Conservation (phyloP, 2,113 vertebrate genomes). For the Protomyctophum bolini region DNA sequence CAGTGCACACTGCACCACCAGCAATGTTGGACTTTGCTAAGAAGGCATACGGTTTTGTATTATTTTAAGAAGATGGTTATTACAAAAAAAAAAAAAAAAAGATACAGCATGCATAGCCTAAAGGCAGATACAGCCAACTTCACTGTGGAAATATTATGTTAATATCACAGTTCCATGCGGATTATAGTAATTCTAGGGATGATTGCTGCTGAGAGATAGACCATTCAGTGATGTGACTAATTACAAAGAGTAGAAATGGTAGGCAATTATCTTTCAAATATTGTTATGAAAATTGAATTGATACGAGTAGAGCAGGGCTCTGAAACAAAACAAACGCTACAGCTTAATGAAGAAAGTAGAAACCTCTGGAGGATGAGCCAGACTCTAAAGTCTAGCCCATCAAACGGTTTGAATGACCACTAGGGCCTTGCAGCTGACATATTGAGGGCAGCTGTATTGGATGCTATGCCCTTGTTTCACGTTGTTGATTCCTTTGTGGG, state of each 20-base stretch:
- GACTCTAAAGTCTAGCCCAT: constrained; percentile 50
- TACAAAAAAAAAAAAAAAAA: constrained; percentile 6
- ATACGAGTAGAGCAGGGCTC: constrained; percentile 22
- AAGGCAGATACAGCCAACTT: not conserved
- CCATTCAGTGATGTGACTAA: not conserved
- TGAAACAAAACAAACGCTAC: constrained; percentile 35
- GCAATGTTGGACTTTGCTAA: constrained; percentile 16
- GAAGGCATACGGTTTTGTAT: not conserved
- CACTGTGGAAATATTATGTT: constrained; percentile 13
- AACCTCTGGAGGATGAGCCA: constrained; percentile 38
- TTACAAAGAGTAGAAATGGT: constrained; percentile 10
- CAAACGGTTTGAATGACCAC: constrained; percentile 43
- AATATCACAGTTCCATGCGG: constrained; percentile 13
- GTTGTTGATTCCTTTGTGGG: constrained; percentile 17
- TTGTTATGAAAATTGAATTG: constrained; percentile 14
- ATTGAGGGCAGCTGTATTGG: constrained; percentile 25
- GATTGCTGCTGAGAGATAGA: constrained; percentile 12
- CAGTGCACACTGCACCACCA: not conserved
- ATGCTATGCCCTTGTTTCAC: constrained; percentile 38
- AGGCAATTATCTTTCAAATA: constrained; percentile 43
- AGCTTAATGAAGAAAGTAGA: constrained; percentile 44
- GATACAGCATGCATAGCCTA: not conserved
- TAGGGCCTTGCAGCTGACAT: constrained; percentile 9
- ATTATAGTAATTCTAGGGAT: constrained; percentile 9
- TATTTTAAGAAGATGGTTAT: not conserved